phyloP scores from a whole-genome alignment of 2,797 vertebrate genomes.

The Intellagama lesueurii region DNA sequence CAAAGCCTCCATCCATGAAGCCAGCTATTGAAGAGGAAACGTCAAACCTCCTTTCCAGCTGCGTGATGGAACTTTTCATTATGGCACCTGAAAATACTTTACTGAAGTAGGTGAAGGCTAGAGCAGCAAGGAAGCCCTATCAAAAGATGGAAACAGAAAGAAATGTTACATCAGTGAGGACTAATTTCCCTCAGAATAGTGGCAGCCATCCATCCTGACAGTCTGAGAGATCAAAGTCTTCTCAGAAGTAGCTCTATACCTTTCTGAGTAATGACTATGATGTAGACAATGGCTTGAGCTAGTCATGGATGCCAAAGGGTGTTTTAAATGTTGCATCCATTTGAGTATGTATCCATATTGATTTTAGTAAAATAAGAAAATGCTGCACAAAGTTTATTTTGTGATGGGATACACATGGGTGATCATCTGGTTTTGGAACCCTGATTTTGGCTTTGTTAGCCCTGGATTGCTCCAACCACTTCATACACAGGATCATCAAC shows the following conservation, averaged over 20 bases:
- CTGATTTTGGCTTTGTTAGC: not conserved
- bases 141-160: not conserved
- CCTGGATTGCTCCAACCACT: not conserved
- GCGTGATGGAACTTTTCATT: slow-evolving; percentile 92
- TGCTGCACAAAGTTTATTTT: not conserved
- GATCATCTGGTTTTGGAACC: not conserved
- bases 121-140: slow-evolving; percentile 86
- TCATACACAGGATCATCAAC: not conserved
- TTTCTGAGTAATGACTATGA: not conserved
- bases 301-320: not conserved
- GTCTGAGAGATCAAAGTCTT: not conserved
- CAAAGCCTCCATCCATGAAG: slow-evolving; percentile 90
- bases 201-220: not conserved
- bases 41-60: slow-evolving; percentile 92
- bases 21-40: slow-evolving; percentile 87
- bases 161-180: not conserved
- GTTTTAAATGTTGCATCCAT: not conserved
- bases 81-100: slow-evolving; percentile 84
- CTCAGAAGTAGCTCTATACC: not conserved
- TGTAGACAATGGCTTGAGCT: not conserved
- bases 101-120: slow-evolving; percentile 85
- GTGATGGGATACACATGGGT: not conserved
- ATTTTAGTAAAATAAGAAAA: not conserved
- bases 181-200: not conserved
- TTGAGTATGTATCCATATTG: not conserved